Evolutionary conservation across 2,797 vertebrate genomes (phyloP), one percentile per base, ranked within the genome.

Genomic region (Ataeniobius toweri): DNA sequence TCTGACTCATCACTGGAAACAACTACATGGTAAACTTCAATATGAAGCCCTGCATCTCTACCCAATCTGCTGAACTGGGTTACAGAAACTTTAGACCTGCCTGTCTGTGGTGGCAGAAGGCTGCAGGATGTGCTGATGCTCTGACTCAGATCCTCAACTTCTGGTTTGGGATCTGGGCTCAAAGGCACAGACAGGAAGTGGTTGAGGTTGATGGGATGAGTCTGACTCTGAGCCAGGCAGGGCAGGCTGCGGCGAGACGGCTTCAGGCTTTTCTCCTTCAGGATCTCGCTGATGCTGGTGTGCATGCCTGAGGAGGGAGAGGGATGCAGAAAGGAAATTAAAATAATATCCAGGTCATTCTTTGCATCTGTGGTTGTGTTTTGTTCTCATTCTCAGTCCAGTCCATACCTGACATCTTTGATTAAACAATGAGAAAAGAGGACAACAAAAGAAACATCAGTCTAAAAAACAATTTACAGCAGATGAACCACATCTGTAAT

Each of bases 241-340:
- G 97, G 97, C 92, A 98, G 95, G 80, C 97, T 98, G 94, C 97
- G 96, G 84, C 97, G 95, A n/a, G 98, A 98, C 0, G 98, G 97
- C 88, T 98, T 99, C 82, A 98, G 90, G 1, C 96, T 96, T 71
- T 97, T 97, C 79, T 98, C 98, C 88, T 97, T 99, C 86, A 97
- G 95, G 67, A 97, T 98, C 91, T 98, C 97, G 36, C 98, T 99
- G 94, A 98, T 98, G 93, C 97, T 99, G 78, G 96, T 96, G 89
- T 98, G 98, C 98, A 99, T 98, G 80, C 97, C 98, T 99, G 90
- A 71, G 76, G 83, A 75, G 1, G 78, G 82, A 71, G 1, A 72
- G 44, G 36, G 51, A 74, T 71, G 79, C 9, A 56, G 44, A 67
- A 36, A 53, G 10, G 51, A 48, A 48, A 10, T 55, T 51, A 69